Conservation (phyloP, 2,113 vertebrate species). For the Oreotrochilus melanogaster region DNA sequence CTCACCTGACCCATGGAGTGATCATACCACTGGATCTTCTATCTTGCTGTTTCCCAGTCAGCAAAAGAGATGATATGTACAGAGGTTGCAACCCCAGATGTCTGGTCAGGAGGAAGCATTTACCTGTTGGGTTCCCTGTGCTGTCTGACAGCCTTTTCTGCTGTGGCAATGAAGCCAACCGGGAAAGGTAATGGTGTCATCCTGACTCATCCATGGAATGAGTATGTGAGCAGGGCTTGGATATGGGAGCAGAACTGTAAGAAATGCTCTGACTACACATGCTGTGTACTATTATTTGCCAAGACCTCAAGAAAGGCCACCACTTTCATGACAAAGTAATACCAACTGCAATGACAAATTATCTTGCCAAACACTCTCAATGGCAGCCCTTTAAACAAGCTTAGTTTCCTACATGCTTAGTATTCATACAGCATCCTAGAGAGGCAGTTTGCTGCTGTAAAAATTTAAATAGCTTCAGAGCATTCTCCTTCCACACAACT, state of each 20-base stretch:
- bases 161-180: accelerated
- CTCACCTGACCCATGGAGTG: accelerated
- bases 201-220: not conserved
- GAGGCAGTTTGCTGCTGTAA: conserved; percentile 16
- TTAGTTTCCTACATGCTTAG: not conserved
- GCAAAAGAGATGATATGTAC: not conserved
- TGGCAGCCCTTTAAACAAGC: not conserved
- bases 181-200: not conserved
- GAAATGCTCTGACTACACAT: not conserved
- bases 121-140: not conserved
- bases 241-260: not conserved
- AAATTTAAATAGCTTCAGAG: conserved; percentile 21
- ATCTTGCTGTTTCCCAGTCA: not conserved
- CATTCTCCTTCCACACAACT: not conserved
- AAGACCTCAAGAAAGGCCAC: not conserved
- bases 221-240: not conserved
- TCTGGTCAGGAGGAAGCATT: not conserved
- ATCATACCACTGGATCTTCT: not conserved
- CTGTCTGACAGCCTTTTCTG: not conserved
- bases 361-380: not conserved
- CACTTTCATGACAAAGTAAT: not conserved
- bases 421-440: not conserved
- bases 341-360: not conserved
- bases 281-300: not conserved
- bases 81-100: not conserved